Percentiles rank a stretch among this genome's conserved stretches.
Conservation (phyloP, 1,140 invertebrate species). For the Apis mellifera region DNA sequence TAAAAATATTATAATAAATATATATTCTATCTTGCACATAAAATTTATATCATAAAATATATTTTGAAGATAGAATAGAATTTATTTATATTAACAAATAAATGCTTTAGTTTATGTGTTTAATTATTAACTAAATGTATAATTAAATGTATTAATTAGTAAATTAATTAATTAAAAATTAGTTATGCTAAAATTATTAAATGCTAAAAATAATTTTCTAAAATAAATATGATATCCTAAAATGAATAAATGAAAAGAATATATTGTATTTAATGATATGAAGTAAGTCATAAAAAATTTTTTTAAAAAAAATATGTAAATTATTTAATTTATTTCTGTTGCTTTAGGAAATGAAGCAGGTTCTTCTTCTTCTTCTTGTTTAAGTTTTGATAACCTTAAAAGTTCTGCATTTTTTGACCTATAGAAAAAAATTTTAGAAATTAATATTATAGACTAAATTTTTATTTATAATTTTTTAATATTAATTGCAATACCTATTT, state of each 20-base stretch:
- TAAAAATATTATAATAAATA: constrained; percentile 17
- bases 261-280: constrained; percentile 18
- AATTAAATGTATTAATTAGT: not conserved
- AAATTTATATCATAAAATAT: not conserved
- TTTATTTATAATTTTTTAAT: not conserved
- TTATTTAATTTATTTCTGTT: constrained; percentile 73
- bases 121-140: not conserved
- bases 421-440: constrained; percentile 36
- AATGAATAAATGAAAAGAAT: constrained; percentile 15
- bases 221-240: constrained; percentile 9
- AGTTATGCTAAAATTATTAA: not conserved
- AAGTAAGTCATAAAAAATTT: constrained; percentile 31
- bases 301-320: not conserved
- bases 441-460: not conserved
- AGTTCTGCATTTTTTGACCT: constrained; percentile 73
- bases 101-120: not conserved
- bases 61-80: too few relatives aligned
- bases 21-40: not conserved
- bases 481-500: constrained; percentile 67
- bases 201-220: not conserved
- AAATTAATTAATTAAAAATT: not conserved
- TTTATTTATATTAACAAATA: not conserved
- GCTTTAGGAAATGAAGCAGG: constrained; percentile 60
- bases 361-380: constrained; percentile 68
- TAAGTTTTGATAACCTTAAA: constrained; percentile 70